Evolutionary conservation across 2,797 vertebrate species (phyloP), one percentile per base, ranked within the genome.

Genomic region (Phyllotis vaccarum): DNA sequence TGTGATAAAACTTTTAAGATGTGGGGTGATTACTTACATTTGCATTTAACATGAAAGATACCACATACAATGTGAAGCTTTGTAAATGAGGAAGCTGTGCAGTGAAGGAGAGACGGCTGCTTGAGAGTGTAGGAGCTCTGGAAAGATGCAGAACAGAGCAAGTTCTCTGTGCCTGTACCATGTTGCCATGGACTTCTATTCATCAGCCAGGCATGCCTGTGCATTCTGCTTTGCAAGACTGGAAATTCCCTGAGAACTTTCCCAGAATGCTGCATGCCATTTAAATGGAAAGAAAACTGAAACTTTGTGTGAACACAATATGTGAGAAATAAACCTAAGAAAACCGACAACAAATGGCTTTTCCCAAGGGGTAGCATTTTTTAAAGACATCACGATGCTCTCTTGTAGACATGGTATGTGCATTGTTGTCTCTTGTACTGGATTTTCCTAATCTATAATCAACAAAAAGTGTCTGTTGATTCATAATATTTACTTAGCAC

Each of bases 221-320:
- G 27, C 75, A 72, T 46, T 96, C 79, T 88, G 89, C 68, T 92
- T 92, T 19, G 29, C 70, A 86, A 96, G 85, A 80, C 90, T 97
- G 97, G 97, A 97, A 98, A 97, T 95, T 97, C 97, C 97, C 93
- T 27, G 89, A 95, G 89, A 91, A 96, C 72, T 93, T 62, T 92
- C 95, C 90, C 74, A 62, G 80, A 52, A 91, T 37, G 34, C 37
- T 37, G 31, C 94, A 52, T 46, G 52, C 40, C 2, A 83, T 70
- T 64, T n/a, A 75, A 87, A 89, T 40, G 87, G 90, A 97, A 94
- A 91, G 46, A 86, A 93, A 96, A 94, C 64, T 70, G 79, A 95
- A 91, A 95, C 86, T 68, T 78, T 27, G 34, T 37, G 68, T 13
- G 13, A 86, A 13, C 19, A 74, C 34, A 43, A 5, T 29, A 66